phyloP scores from a whole-genome alignment of 1,140 invertebrate genomes.

The Luehdorfia chinensis region DNA sequence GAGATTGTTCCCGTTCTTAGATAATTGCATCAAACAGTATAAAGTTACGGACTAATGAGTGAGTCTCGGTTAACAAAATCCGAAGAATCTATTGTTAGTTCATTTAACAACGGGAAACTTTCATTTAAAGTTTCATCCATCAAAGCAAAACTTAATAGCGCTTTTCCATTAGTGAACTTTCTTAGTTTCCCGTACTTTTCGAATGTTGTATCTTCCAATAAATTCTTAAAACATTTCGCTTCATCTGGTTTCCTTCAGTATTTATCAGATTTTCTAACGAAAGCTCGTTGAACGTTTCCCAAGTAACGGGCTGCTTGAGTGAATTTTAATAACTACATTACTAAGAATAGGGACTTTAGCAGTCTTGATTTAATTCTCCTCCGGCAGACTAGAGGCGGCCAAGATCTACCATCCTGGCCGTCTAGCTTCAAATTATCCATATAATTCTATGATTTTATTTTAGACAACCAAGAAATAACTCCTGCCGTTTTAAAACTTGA shows the following conservation, averaged over 20 bases:
- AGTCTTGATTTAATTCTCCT: too few relatives aligned
- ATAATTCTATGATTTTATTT: too few relatives aligned
- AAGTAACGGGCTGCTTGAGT: too few relatives aligned
- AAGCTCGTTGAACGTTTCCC: too few relatives aligned
- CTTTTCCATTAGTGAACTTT: constrained; percentile 7
- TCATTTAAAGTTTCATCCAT: constrained; percentile 9
- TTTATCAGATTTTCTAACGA: neutral
- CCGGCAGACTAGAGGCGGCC: too few relatives aligned
- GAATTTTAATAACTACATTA: too few relatives aligned
- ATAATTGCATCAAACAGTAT: constrained; percentile 9
- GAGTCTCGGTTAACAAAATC: constrained; percentile 9
- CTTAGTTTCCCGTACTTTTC: neutral
- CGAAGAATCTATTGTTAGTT: constrained; percentile 3
- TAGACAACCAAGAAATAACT: too few relatives aligned
- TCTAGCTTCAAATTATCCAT: too few relatives aligned
- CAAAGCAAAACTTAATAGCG: neutral
- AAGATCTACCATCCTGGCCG: too few relatives aligned
- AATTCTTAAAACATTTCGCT: neutral
- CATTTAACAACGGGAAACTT: constrained; percentile 10
- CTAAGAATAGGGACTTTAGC: too few relatives aligned
- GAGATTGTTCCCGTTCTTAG: too few relatives aligned
- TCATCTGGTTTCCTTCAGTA: neutral
- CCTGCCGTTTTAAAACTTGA: too few relatives aligned
- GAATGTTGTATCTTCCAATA: neutral
- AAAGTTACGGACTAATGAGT: neutral